Conservation (phyloP, 2,113 vertebrate genomes). For the Dermatemys mawii region DNA sequence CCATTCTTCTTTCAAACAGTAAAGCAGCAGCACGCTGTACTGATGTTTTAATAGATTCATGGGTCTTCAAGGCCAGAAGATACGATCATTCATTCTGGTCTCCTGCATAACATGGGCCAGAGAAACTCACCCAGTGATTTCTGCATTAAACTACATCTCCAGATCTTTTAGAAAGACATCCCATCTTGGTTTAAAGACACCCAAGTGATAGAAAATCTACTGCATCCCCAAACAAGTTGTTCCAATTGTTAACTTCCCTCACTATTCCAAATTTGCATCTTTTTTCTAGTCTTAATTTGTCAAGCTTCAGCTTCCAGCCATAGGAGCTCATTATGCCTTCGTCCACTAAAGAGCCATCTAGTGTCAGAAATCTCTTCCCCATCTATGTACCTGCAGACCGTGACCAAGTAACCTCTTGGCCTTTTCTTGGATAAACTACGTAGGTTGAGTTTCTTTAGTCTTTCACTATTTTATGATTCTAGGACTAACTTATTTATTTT, state of each 20-base stretch:
- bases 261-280: not conserved
- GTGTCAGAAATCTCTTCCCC: not conserved
- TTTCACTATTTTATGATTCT: fast-evolving
- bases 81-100: not conserved
- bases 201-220: not conserved
- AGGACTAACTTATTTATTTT: not conserved
- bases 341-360: not conserved
- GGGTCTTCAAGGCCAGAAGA: not conserved
- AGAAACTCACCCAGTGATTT: not conserved
- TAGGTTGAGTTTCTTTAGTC: not conserved
- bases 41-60: not conserved
- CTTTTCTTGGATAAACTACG: fast-evolving
- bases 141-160: not conserved
- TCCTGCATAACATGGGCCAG: not conserved
- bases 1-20: not conserved
- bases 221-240: not conserved
- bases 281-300: not conserved
- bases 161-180: not conserved
- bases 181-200: not conserved
- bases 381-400: fast-evolving
- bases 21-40: not conserved
- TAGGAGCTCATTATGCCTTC: not conserved
- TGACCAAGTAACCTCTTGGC: fast-evolving
- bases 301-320: not conserved
- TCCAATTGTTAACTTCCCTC: not conserved